These are phyloP conservation scores for Penaeus indicus DNA, from an alignment of 1,140 invertebrate genomes.

Conservation along the genomic window DNA sequence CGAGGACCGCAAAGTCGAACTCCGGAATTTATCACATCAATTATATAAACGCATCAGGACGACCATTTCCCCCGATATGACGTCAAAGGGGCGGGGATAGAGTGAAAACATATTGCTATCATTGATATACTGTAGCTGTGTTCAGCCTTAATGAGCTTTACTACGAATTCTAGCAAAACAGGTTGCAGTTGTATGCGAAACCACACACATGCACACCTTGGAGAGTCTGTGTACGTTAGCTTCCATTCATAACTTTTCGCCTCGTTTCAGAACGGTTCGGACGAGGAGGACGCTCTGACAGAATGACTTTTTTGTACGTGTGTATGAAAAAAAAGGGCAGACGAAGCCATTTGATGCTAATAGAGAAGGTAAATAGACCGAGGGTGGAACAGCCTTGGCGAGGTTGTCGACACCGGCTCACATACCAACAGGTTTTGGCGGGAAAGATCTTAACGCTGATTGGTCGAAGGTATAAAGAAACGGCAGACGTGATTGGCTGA, in stretches of 20 bases:
- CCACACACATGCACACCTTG: conserved; percentile 22
- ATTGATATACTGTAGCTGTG: not conserved
- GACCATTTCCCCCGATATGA: not conserved
- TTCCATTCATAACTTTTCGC: not conserved
- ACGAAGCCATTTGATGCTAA: not conserved
- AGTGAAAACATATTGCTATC: not conserved
- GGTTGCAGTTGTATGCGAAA: conserved; percentile 12
- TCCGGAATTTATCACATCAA: too few species aligned
- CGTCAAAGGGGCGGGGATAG: not conserved
- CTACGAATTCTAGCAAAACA: conserved; percentile 20
- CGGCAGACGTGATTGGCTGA: conserved; percentile 23
- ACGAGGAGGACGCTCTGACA: not conserved
- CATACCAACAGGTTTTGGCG: conserved; percentile 59
- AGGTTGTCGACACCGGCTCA: conserved; percentile 61
- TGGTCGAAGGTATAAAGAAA: conserved; percentile 15
- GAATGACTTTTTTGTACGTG: not conserved
- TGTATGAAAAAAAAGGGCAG: not conserved
- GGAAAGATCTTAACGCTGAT: conserved; percentile 48
- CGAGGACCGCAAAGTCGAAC: too few species aligned
- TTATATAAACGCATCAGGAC: not conserved
- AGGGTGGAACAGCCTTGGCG: conserved; percentile 54
- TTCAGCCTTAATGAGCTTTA: not conserved
- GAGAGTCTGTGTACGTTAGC: not conserved
- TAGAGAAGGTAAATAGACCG: conserved; percentile 49
- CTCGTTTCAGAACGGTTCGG: not conserved